Base-by-base conservation (phyloP, 2,888 invertebrate genomes). In the Phaedon cochleariae region DNA sequence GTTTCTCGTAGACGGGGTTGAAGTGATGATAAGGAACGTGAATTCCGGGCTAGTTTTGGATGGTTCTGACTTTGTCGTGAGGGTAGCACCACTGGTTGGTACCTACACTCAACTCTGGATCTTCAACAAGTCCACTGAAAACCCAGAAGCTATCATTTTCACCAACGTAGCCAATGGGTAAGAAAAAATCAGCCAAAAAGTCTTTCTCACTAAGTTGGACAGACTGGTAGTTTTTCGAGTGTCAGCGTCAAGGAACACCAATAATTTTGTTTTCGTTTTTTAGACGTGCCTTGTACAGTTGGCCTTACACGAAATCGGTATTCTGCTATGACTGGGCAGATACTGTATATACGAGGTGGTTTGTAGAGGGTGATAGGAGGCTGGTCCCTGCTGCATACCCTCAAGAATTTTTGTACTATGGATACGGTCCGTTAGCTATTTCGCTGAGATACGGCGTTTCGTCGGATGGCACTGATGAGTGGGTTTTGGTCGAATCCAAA, bases 1-100 rank as follows among this genome's bases (percentile, higher is more conserved):
- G n/a, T 10, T n/a, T 26, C 1, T 7, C 10, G 18, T 12, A 34
- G 34, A 34, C 15, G 10, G 5, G n/a, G 53, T 53, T 4, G 34
- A 53, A 34, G 53, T 53, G 9, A 53, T 53, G 53, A 53, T 53
- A 22, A 53, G 53, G 10, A 53, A 53, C 21, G 34, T 53, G 15
- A 53, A 53, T 31, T 53, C 53, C 2, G 26, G 22, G 31, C 21
- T 53, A 18, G 53, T 53, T 17, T 20, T 53, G 34, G 53, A 53
- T 15, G 53, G 53, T 20, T 53, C 53, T 15, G 53, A 53, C 9
- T 53, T 53, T 21, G 53, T 53, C 18, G 53, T 53, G 34, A n/a
- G 20, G 20, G 20, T 53, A 18, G 34, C 34, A 17, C 53, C 53
- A 31, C 53, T 53, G 12, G 10, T 53, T 1, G 53, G 53, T 6